Base-by-base conservation (phyloP, 2,888 invertebrate species). In the Drosophila antonietae region DNA sequence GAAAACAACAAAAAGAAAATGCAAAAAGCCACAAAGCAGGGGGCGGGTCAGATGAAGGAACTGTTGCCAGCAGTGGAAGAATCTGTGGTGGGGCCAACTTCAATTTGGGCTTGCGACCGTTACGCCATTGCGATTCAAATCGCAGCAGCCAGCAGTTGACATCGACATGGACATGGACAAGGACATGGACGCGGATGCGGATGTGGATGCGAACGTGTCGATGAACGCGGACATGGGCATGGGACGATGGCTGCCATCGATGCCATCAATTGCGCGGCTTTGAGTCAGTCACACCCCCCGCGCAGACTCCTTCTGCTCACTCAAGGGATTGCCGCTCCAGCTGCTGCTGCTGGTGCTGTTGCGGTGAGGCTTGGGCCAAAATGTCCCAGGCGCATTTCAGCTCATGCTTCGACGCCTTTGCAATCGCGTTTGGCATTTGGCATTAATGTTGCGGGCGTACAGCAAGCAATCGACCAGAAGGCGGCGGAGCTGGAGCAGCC, bases 321-420 rank as follows among this genome's bases (percentile, higher is more conserved):
- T 33, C 20, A 23, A 14, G 44, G 39, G 46, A 52, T 47, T 53
- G 49, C 39, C 52, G 43, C 46, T 60, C 41, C 53, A 41, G 67
- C 41, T 52, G 23, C 35, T 52, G 23, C 35, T 41, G 15, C 44
- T 51, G 41, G 58, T 46, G 55, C 56, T 77, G 61, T 60, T 72
- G 61, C 58, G 69, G 43, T 68, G 53, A 20, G 69, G 78, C 44
- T 62, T 64, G 60, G 53, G 55, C 71, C 53, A 78, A 83, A 83
- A 79, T 78, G 83, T 82, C 78, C 85, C 85, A 68, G 66, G 78
- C 80, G 85, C 71, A 78, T 84, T 88, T 80, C 76, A 72, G 59
- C 88, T 80, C 72, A 83, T 80, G 88, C 84, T 85, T 84, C 86
- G 83, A 84, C 84, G 84, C 84, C 88, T 88, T 82, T 73, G 80